phyloP scores from a whole-genome alignment of 2,113 vertebrate genomes.

The rabbit (Oryctolagus cuniculus) region DNA sequence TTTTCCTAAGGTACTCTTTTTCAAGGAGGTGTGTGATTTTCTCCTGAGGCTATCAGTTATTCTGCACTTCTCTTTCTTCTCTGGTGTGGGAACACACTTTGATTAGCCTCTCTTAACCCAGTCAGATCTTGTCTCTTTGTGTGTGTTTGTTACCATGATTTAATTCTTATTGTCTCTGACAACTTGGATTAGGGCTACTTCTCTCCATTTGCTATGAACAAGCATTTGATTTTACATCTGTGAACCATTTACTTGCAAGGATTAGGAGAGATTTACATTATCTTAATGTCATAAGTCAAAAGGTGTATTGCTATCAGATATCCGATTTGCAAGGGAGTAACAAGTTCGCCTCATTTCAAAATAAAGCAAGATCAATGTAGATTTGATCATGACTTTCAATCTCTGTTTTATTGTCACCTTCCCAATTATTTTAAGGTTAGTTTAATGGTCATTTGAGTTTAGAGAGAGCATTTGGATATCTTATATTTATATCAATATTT shows the following conservation, averaged over 20 bases:
- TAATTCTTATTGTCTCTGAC: constrained; percentile 75
- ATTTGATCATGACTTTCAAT: constrained; percentile 73
- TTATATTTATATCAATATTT: constrained; percentile 62
- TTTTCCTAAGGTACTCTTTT: constrained; percentile 53
- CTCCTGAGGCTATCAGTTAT: constrained; percentile 62
- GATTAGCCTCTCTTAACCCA: constrained; percentile 85
- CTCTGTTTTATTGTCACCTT: constrained; percentile 54
- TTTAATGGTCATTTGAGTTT: constrained; percentile 36
- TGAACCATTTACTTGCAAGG: constrained; percentile 79
- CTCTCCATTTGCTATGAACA: constrained; percentile 73
- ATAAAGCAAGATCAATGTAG: constrained; percentile 76
- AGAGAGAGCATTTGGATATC: constrained; percentile 8
- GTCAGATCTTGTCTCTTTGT: constrained; percentile 81
- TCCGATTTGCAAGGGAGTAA: constrained; percentile 78
- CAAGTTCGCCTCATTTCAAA: constrained; percentile 79
- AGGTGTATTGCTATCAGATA: constrained; percentile 72
- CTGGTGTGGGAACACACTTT: constrained; percentile 71
- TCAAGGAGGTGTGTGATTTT: constrained; percentile 8
- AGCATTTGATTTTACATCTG: constrained; percentile 78
- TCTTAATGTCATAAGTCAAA: constrained; percentile 81
- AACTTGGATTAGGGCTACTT: constrained; percentile 64
- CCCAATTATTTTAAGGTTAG: constrained; percentile 72
- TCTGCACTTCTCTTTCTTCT: constrained; percentile 29
- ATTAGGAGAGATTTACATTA: constrained; percentile 83
- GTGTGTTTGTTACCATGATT: constrained; percentile 74